phyloP scores from a whole-genome alignment of 64 coral and sea anemone genomes.

The Montipora efflorescens region DNA sequence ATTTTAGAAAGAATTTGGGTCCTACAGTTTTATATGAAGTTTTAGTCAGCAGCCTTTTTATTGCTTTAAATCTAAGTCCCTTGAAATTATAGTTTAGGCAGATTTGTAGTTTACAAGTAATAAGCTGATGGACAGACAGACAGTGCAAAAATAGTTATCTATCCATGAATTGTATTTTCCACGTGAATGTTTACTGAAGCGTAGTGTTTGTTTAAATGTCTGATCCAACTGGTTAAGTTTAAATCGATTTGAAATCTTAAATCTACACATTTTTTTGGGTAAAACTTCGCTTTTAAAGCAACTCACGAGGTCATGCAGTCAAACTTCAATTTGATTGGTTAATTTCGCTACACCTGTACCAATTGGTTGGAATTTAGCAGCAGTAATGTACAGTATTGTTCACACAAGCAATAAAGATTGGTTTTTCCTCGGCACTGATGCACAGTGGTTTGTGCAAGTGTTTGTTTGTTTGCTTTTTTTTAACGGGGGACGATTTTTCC shows the following conservation, averaged over 20 bases:
- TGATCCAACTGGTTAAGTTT: background rate
- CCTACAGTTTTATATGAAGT: no score
- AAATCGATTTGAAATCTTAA: background rate
- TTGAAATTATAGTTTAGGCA: no score
- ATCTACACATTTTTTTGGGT: background rate
- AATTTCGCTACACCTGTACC: background rate
- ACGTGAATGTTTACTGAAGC: background rate
- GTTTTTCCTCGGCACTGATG: background rate
- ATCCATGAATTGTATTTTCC: background rate
- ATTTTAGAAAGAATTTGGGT: no score
- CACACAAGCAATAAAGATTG: slow-evolving; percentile 1
- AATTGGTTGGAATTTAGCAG: background rate
- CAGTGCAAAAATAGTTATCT: background rate
- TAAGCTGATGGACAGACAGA: background rate
- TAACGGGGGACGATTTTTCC: background rate
- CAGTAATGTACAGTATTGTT: background rate
- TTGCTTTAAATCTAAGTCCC: no score
- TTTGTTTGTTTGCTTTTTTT: background rate
- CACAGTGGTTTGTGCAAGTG: background rate
- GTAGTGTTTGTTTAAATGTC: background rate
- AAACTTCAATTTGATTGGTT: background rate
- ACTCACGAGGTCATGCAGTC: background rate
- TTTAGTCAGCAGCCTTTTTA: no score
- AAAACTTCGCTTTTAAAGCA: background rate
- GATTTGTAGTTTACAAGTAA: background rate